Evolutionary conservation across 2,113 vertebrate species (phyloP).

Genomic region (Edolisoma coerulescens): DNA sequence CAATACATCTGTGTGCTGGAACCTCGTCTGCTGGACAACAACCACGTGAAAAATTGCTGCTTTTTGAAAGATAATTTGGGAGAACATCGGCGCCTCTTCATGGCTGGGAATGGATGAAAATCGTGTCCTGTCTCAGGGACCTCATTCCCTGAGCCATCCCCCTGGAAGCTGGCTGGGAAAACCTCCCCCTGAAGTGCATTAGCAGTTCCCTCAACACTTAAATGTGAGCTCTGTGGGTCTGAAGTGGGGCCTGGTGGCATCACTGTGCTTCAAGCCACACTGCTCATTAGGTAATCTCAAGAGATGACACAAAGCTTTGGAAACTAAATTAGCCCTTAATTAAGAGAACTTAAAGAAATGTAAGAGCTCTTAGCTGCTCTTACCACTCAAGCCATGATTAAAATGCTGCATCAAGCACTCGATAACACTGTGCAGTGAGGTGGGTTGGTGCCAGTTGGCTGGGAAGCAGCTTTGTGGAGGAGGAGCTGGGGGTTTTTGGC

Average conservation of each 20-base stretch:
- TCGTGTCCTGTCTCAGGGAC: not conserved
- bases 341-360: constrained; percentile 30
- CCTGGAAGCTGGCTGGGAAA: not conserved
- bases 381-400: not conserved
- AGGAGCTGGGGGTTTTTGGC: not conserved
- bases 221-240: not conserved
- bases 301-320: not conserved
- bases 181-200: not conserved
- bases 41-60: not conserved
- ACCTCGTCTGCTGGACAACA: not conserved
- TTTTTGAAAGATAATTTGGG: not conserved
- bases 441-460: not conserved
- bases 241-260: not conserved
- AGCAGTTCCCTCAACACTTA: not conserved
- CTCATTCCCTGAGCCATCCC: not conserved
- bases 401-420: not conserved
- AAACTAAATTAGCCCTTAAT: constrained; percentile 32
- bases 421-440: not conserved
- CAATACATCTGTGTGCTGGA: not conserved
- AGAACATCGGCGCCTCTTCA: not conserved
- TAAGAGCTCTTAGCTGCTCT: constrained; percentile 29
- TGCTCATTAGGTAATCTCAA: not conserved
- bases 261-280: not conserved
- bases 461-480: not conserved
- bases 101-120: not conserved